A percentile compares a stretch with the other conserved stretches of the same genome.
phyloP scores from a whole-genome alignment of 1,140 invertebrate genomes.

The Epicauta chinensis region DNA sequence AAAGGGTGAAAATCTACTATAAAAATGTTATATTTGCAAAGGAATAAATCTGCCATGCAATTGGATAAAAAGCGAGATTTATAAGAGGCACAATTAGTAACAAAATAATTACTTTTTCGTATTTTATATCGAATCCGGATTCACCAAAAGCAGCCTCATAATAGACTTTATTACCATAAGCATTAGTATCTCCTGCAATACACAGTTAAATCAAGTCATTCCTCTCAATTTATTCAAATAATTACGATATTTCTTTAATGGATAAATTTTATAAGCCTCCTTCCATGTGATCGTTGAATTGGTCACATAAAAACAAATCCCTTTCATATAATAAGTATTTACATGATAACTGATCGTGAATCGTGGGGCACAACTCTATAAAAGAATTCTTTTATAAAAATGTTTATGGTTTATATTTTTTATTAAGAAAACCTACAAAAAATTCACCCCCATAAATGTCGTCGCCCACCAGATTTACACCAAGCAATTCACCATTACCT shows the following conservation, averaged over 20 bases:
- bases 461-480: conserved; percentile 3
- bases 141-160: conserved; percentile 10
- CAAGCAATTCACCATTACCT: conserved; percentile 3
- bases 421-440: conserved; percentile 9
- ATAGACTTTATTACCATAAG: neutral
- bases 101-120: conserved; percentile 1
- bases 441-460: neutral
- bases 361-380: conserved; percentile 8
- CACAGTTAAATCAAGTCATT: neutral
- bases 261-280: neutral
- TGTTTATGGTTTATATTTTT: neutral
- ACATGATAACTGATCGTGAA: neutral
- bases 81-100: neutral
- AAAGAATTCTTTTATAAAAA: neutral
- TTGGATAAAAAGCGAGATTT: too few species aligned
- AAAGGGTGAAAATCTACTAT: too few species aligned
- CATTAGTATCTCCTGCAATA: neutral
- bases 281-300: neutral
- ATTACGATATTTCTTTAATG: neutral
- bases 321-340: conserved; percentile 1
- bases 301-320: conserved; percentile 5
- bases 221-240: neutral
- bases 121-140: conserved; percentile 1
- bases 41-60: too few species aligned
- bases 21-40: too few species aligned